Percentiles rank a stretch among this genome's conserved stretches.
phyloP scores from a whole-genome alignment of 1,140 invertebrate species.

The Penaeus indicus region DNA sequence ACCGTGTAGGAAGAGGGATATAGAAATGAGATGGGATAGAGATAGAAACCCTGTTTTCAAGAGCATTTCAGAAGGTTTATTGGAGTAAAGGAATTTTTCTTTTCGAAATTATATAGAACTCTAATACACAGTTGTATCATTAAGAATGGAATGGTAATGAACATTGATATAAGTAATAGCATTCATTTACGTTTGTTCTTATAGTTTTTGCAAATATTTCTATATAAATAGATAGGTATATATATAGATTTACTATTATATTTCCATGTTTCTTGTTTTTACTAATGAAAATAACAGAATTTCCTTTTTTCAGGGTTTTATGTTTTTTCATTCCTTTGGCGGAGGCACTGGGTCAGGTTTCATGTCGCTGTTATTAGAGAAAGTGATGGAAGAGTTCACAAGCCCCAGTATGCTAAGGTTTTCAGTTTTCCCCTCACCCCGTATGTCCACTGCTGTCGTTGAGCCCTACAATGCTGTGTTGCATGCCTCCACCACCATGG shows the following conservation, averaged over 20 bases:
- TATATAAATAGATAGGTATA: too few species aligned
- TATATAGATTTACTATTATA: neutral
- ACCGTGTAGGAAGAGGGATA: too few species aligned
- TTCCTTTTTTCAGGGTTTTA: slow-evolving; percentile 40
- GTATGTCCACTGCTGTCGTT: slow-evolving; percentile 79
- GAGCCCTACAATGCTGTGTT: slow-evolving; percentile 81
- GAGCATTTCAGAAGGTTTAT: too few species aligned
- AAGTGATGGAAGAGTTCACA: slow-evolving; percentile 71
- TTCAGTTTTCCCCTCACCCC: slow-evolving; percentile 62
- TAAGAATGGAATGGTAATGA: too few species aligned
- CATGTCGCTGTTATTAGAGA: slow-evolving; percentile 73
- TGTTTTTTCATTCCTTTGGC: slow-evolving; percentile 46
- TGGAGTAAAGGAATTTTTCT: too few species aligned
- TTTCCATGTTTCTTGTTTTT: neutral
- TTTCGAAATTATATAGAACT: too few species aligned
- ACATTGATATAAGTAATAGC: too few species aligned
- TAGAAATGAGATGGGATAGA: too few species aligned
- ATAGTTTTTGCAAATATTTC: too few species aligned
- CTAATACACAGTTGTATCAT: too few species aligned
- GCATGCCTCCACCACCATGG: slow-evolving; percentile 79
- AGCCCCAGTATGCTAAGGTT: slow-evolving; percentile 72
- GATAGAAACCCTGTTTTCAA: too few species aligned
- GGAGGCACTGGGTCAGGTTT: slow-evolving; percentile 67
- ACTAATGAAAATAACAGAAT: neutral
- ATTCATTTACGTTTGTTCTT: too few species aligned